Base-by-base conservation (phyloP, 2,888 invertebrate species). In the Drosophila paramelanica region DNA sequence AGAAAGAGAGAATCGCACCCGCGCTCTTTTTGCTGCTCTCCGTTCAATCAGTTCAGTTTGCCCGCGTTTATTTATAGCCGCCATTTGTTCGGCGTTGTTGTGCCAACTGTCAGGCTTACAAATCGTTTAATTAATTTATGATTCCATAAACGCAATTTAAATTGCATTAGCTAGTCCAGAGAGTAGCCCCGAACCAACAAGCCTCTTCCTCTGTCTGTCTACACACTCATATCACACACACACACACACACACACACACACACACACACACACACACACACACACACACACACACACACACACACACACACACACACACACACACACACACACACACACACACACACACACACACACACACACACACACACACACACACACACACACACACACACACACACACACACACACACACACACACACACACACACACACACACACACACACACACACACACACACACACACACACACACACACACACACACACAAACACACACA, bases 291-390 rank as follows among this genome's bases (percentile, higher is more conserved):
- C 36, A 31, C 42, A 17, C 10, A n/a, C 10, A 7, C 17, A 33
- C 14, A 6, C 31, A 23, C 8, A 27, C 27, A 27, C 7, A 7
- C 7, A 31, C 8, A 31, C 17, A 11, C 14, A 38, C n/a, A n/a
- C n/a, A n/a, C n/a, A n/a, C n/a, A n/a, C n/a, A n/a, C 25, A 45
- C 11, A 14, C 8, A 11, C 25, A 14, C 41, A 39, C 8, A 31
- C 20, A 33, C 13, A 13, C 5, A 65, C 68, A 72, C 56, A 95
- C 96, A n/a, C 25, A 45, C 11, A 14, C 8, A 11, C 25, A 14
- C 41, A 39, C 8, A 31, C 20, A 33, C 13, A 13, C 5, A 65
- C 68, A 72, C 56, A 95, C 96, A n/a, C 25, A 45, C 11, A 14
- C 8, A 11, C 25, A 14, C 41, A 39, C 8, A 31, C 20, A 33